These are phyloP conservation scores for Ernsta delagoae DNA, from an alignment of 2,888 invertebrate species.

Conservation along the genomic window DNA sequence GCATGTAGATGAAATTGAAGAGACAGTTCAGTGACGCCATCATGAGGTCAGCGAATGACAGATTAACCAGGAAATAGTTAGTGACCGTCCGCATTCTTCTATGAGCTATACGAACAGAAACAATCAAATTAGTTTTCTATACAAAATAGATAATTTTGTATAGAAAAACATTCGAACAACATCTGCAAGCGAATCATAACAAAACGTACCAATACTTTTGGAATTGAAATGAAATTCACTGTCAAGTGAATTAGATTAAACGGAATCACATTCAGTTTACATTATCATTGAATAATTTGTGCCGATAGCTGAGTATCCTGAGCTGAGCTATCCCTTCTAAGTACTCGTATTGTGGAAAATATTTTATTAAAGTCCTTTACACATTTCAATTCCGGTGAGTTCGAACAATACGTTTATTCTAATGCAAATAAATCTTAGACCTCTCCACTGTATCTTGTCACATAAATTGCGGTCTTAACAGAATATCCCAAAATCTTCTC, in stretches of 20 bases:
- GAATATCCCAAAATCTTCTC: neutral
- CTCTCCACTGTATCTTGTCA: neutral
- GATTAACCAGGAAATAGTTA: constrained; percentile 95
- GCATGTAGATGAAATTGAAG: constrained; percentile 96
- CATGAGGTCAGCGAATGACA: constrained; percentile 94
- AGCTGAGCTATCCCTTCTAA: too few relatives aligned
- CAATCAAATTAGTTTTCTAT: too few relatives aligned
- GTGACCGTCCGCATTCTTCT: constrained; percentile 95
- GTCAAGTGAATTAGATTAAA: too few relatives aligned
- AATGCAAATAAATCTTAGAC: neutral
- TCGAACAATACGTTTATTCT: constrained; percentile 3
- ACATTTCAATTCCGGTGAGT: neutral
- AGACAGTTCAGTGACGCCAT: constrained; percentile 95
- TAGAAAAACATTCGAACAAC: too few relatives aligned
- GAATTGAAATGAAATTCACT: too few relatives aligned
- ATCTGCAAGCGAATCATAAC: too few relatives aligned
- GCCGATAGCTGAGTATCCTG: too few relatives aligned
- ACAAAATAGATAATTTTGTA: too few relatives aligned
- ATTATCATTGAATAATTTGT: too few relatives aligned
- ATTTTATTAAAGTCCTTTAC: neutral
- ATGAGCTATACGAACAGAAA: constrained; percentile 84
- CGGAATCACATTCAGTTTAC: too few relatives aligned
- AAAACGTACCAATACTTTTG: too few relatives aligned
- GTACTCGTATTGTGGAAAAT: too few relatives aligned
- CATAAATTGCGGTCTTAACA: neutral